Evolutionary conservation across 2,888 invertebrate species (phyloP).

Genomic region (Dorcus parallelipipedus): DNA sequence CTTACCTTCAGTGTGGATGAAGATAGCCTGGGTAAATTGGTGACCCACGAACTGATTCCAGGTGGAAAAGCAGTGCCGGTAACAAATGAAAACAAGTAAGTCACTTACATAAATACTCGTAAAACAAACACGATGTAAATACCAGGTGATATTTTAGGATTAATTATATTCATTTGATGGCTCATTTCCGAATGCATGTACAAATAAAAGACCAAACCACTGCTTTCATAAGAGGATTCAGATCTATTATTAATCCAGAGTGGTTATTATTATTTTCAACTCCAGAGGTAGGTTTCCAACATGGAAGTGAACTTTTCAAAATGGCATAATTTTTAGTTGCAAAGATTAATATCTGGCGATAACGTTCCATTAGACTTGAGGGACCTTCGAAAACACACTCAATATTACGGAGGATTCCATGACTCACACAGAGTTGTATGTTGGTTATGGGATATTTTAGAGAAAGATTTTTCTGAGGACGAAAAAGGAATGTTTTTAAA

Average conservation of each 20-base stretch:
- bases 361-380: conserved; percentile 87
- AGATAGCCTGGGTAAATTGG: conserved; percentile 88
- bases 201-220: conserved; percentile 97
- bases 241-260: conserved; percentile 90
- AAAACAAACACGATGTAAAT: too few relatives aligned
- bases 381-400: conserved; percentile 86
- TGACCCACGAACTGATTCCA: conserved; percentile 92
- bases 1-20: conserved; percentile 96
- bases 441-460: conserved; percentile 98
- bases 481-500: conserved; percentile 94
- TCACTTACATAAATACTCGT: background rate
- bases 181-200: conserved; percentile 96
- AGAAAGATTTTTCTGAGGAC: conserved; percentile 88
- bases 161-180: conserved; percentile 97
- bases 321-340: conserved; percentile 57
- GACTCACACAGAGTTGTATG: conserved; percentile 95
- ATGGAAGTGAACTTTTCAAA: background rate
- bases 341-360: conserved; percentile 93
- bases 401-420: conserved; percentile 99
- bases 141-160: conserved; percentile 62
- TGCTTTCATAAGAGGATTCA: conserved; percentile 94
- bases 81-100: conserved; percentile 92
- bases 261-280: conserved; percentile 94
- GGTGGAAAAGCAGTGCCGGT: conserved; percentile 92
- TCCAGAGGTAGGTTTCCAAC: conserved; percentile 66